Evolutionary conservation across 2,888 invertebrate species (phyloP).

Genomic region (Andrena hattorfiana): DNA sequence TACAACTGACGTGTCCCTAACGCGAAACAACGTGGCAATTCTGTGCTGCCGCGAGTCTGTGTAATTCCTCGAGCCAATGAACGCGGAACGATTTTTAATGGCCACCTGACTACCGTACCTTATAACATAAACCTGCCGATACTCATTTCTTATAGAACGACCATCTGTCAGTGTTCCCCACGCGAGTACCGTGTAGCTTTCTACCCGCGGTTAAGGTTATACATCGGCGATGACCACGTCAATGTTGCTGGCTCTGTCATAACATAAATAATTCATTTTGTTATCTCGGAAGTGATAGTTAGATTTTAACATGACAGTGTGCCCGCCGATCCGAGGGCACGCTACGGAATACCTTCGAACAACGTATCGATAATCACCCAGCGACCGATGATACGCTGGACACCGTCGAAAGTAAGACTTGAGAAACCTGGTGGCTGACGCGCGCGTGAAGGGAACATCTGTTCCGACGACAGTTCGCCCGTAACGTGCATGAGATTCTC

Average conservation of each 20-base stretch:
- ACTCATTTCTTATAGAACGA: background rate
- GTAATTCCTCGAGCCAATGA: background rate
- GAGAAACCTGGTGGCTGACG: constrained; percentile 1
- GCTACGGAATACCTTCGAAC: background rate
- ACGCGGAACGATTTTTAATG: background rate
- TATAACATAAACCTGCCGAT: background rate
- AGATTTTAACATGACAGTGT: constrained; percentile 26
- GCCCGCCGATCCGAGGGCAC: background rate
- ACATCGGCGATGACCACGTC: constrained; percentile 44
- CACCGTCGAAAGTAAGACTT: constrained; percentile 29
- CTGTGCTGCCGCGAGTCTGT: background rate
- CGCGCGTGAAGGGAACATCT: constrained; percentile 1
- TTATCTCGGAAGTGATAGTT: background rate
- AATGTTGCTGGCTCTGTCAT: constrained; percentile 10
- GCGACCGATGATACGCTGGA: constrained; percentile 12
- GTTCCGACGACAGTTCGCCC: background rate
- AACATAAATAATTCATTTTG: constrained; percentile 53
- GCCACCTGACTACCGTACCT: no score
- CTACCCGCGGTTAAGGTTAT: constrained; percentile 57
- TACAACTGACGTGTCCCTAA: constrained; percentile 77
- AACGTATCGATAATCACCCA: background rate
- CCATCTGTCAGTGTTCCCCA: background rate
- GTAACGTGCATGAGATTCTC: constrained; percentile 15
- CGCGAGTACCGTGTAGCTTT: background rate
- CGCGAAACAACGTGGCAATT: constrained; percentile 74